A percentile compares a stretch with the other conserved stretches of the same genome.
These are phyloP conservation scores for Drosophila mayaguana DNA, from an alignment of 2,888 invertebrate species.

Conservation along the genomic window DNA sequence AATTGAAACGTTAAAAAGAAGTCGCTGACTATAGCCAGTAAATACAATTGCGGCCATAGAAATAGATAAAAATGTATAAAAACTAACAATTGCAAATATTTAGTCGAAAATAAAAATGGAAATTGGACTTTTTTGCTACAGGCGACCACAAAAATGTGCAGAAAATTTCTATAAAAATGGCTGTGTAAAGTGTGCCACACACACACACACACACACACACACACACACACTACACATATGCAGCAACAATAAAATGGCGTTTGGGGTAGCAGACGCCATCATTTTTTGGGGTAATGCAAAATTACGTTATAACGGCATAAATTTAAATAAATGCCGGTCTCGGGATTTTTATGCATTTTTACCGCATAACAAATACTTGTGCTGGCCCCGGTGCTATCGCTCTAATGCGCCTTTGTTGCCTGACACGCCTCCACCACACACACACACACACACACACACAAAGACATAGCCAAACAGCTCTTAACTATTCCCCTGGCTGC, in stretches of 20 bases:
- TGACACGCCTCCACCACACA: conserved; percentile 46
- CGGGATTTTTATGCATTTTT: conserved; percentile 85
- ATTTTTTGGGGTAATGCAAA: conserved; percentile 81
- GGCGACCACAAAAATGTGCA: conserved; percentile 50
- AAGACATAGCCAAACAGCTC: conserved; percentile 5
- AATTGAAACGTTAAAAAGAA: conserved; percentile 65
- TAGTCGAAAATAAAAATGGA: conserved; percentile 62
- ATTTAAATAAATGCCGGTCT: conserved; percentile 86
- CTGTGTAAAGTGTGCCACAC: conserved; percentile 65
- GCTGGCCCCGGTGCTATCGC: conserved; percentile 58
- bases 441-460: conserved; percentile 7
- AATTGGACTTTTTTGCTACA: conserved; percentile 60
- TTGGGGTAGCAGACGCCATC: conserved; percentile 64
- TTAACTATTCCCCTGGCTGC: conserved; percentile 37
- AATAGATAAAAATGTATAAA: conserved; percentile 56
- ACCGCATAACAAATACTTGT: conserved; percentile 84
- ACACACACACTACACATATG: conserved; percentile 23
- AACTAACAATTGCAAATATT: conserved; percentile 77
- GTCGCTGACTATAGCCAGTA: conserved; percentile 32
- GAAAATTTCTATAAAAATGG: conserved; percentile 69
- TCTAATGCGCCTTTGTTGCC: conserved; percentile 72
- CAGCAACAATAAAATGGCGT: conserved; percentile 69
- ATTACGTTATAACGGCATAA: conserved; percentile 85
- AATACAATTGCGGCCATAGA: conserved; percentile 42
- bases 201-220: conserved; percentile 26